Evolutionary conservation across 1,140 invertebrate species (phyloP).

Genomic region (Tribolium castaneum): DNA sequence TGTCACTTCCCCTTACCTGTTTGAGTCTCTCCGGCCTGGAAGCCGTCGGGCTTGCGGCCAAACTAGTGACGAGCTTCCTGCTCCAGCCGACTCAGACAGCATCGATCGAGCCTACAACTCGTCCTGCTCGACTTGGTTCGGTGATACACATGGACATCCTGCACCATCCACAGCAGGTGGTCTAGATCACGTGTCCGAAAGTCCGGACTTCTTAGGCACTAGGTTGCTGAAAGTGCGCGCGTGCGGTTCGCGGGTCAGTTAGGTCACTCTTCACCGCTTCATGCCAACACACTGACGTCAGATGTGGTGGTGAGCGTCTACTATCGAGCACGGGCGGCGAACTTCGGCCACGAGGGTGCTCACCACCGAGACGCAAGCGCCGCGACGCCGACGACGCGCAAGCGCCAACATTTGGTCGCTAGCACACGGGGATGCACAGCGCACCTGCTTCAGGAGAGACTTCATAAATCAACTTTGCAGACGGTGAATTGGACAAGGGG

Average conservation of each 20-base stretch:
- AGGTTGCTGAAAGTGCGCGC: conserved; percentile 11
- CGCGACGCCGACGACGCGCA: conserved; percentile 43
- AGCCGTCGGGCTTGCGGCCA: conserved; percentile 44
- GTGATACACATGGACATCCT: conserved; percentile 19
- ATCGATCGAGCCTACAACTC: conserved; percentile 59
- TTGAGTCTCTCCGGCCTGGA: conserved; percentile 42
- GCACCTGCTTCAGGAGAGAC: conserved; percentile 54
- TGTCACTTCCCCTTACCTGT: conserved; percentile 54
- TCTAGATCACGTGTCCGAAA: conserved; percentile 40
- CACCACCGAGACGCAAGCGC: conserved; percentile 56
- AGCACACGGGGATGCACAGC: conserved; percentile 40
- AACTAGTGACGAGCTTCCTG: conserved; percentile 50
- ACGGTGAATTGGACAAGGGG: conserved; percentile 4
- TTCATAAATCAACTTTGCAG: conserved; percentile 37
- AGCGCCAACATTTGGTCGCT: conserved; percentile 45
- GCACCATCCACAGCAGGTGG: conserved; percentile 38
- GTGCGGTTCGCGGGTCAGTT: conserved; percentile 48
- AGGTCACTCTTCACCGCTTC: conserved; percentile 60
- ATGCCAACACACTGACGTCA: conserved; percentile 59
- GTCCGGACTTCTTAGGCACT: conserved; percentile 16
- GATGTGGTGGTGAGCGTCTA: conserved; percentile 59
- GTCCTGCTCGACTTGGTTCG: conserved; percentile 40
- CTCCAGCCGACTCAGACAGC: conserved; percentile 57
- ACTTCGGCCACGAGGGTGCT: conserved; percentile 60
- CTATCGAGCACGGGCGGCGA: conserved; percentile 60